Base-by-base conservation (phyloP, 1,140 invertebrate species). In the Wasmannia auropunctata region DNA sequence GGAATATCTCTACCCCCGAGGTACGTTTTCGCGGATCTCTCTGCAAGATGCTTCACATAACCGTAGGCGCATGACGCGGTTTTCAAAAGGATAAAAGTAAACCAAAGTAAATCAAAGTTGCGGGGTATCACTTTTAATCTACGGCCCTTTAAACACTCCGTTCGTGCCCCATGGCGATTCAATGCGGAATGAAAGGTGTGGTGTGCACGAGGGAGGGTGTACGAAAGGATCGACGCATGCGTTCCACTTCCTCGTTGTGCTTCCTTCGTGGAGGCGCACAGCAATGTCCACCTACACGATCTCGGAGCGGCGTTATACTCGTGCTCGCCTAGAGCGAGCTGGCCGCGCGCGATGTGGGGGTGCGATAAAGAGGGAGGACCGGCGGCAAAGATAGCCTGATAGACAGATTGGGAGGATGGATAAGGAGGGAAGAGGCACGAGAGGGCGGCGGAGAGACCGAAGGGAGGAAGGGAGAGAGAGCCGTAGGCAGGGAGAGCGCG, bases 151-250 rank as follows among this genome's bases (percentile, higher is more conserved):
- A 72, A 83, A 83, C 51, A 58, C 51, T 74, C 10, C 3, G 22
- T 69, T 37, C 37, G 25, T 28, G n/a, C 19, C n/a, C 34, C 37
- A n/a, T 22, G 67, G 67, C 54, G 37, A 74, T 83, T 58, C 67
- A 34, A 28, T 58, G 54, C 79, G 40, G 25, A 83, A 83, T 83
- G 79, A 83, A 74, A 83, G 79, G 79, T 83, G 79, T 60, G 79
- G 79, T 81, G 67, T 46, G 4, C 28, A 74, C 8, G n/a, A n/a
- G n/a, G n/a, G 65, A 83, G 67, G n/a, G 40, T 56, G 28, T 51
- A 34, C n/a, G 54, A 46, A 63, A 65, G 76, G 43, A 65, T 74
- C 51, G 79, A 83, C 79, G 79, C 79, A 83, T 83, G 79, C 79
- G 79, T 83, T 40, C 46, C 43, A 58, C 43, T 56, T 70, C 34